Base-by-base conservation (phyloP, 2,888 invertebrate species). In the Eilema sororculum region DNA sequence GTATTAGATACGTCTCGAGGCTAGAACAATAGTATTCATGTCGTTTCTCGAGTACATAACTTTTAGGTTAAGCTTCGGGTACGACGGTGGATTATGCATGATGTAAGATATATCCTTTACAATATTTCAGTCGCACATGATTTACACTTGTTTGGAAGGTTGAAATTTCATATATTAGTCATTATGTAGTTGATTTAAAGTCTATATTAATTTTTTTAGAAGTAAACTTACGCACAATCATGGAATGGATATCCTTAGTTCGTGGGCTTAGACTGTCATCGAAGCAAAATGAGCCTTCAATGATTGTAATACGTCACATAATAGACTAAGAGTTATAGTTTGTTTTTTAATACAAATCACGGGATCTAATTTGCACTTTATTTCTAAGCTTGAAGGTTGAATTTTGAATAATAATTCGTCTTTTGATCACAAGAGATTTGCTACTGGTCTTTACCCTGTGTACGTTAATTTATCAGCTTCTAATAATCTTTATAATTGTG, bases 1-100 rank as follows among this genome's bases (percentile, higher is more conserved):
- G 79, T 83, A 83, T 74, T 81, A 85, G 83, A 76, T 84, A 86
- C 85, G 78, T 81, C 83, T 86, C 82, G 91, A 91, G 91, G 93
- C 92, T 92, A 91, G 88, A 66, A 78, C 84, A 71, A 80, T 86
- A 83, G 82, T 84, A 84, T 86, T 85, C 79, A 79, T 76, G 80
- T 74, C 78, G 78, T 71, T 78, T 80, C 79, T 78, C 77, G 73
- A 80, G 73, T 69, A 82, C 78, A 80, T 79, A 78, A 78, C 72
- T 78, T 72, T 78, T 76, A 75, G 65, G 72, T 75, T 75, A 76
- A 73, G 75, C 71, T 74, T 74, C 64, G 70, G 73, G 28, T 58
- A 41, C 41, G 66, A 61, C 61, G 25, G 65, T 75, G 73, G 71
- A 72, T 73, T 80, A 64, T 68, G 68, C 71, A 68, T 37, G 63